Percentiles rank a stretch among this genome's conserved stretches.
These are phyloP conservation scores for Drosophila greeni DNA, from an alignment of 2,888 invertebrate species.

Conservation along the genomic window DNA sequence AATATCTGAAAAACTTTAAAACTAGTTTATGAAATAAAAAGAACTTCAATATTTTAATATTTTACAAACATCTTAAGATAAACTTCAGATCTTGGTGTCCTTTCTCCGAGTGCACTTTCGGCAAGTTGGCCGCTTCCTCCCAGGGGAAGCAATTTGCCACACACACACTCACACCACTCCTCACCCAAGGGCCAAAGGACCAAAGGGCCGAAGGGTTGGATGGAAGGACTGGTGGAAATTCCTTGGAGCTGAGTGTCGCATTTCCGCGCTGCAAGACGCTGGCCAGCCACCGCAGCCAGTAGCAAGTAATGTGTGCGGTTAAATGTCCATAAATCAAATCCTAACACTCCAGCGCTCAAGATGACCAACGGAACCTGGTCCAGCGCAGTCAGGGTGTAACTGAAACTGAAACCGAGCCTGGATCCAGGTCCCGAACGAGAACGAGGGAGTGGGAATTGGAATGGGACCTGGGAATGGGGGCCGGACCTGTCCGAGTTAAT, in stretches of 20 bases:
- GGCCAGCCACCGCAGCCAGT: constrained; percentile 51
- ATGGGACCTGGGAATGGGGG: constrained; percentile 1
- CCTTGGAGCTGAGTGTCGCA: constrained; percentile 51
- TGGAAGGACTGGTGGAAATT: constrained; percentile 57
- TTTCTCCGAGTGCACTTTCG: constrained; percentile 21
- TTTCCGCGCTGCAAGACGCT: constrained; percentile 61
- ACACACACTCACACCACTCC: constrained; percentile 41
- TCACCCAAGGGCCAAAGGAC: constrained; percentile 25
- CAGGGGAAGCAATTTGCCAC: constrained; percentile 76
- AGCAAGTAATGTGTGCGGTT: constrained; percentile 75
- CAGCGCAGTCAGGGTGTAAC: constrained; percentile 13
- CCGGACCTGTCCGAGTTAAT: constrained; percentile 54
- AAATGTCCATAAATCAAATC: constrained; percentile 79
- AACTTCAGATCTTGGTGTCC: no score
- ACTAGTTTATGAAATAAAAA: neutral
- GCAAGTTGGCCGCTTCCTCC: constrained; percentile 62
- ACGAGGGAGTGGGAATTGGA: neutral
- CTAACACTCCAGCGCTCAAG: constrained; percentile 64
- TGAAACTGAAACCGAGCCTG: constrained; percentile 27
- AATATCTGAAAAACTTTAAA: no score
- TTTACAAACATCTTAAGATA: neutral
- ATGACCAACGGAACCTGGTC: constrained; percentile 60
- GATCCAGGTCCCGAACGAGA: constrained; percentile 17
- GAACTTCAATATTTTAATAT: neutral
- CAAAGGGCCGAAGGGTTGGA: constrained; percentile 29